Evolutionary conservation across 2,797 vertebrate species (phyloP), one percentile per base, ranked within the genome.

Genomic region (Delichon dasypus): DNA sequence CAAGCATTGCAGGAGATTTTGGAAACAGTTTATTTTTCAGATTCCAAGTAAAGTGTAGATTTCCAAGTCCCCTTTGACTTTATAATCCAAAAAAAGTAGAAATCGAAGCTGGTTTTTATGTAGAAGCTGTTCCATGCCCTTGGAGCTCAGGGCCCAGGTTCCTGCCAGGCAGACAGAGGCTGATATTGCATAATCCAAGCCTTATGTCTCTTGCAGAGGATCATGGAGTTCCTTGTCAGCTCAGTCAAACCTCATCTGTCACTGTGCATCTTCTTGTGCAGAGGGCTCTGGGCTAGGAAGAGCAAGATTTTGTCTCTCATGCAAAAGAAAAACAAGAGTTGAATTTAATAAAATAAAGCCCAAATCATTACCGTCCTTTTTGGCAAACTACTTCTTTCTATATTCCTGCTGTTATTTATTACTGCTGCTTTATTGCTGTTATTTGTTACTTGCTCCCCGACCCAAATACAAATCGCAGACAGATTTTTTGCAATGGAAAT

Each of bases 1-100:
- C 73, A 94, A 96, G 94, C 88, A 84, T 53, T 88, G 79, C 85
- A 81, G 60, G 73, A 85, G 48, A 54, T 76, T 96, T 97, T 51
- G 94, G 94, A 96, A 96, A 96, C 91, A 90, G 67, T 97, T 97
- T 97, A 89, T 96, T 89, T 95, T 96, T 89, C 88, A 48, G 80
- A 90, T 93, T 94, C 88, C 93, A 95, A 53, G n/a, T 29, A 61
- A 53, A 77, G 73, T 30, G 34, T 60, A 38, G 88, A 55, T 91
- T 87, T 88, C 73, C n/a, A 60, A 72, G 65, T 67, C 71, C 21
- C 44, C 76, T 91, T 75, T 61, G 58, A 50, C 55, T 42, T 30
- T 44, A 10, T 79, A 36, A 85, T 57, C 16, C 50, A 68, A 57
- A 71, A 80, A 38, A 80, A 38, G 42, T 6, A 29, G 53, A 60